Percentiles rank a stretch among this genome's conserved stretches.
phyloP scores from a whole-genome alignment of 2,888 invertebrate species.

The Drosophila silvestris region DNA sequence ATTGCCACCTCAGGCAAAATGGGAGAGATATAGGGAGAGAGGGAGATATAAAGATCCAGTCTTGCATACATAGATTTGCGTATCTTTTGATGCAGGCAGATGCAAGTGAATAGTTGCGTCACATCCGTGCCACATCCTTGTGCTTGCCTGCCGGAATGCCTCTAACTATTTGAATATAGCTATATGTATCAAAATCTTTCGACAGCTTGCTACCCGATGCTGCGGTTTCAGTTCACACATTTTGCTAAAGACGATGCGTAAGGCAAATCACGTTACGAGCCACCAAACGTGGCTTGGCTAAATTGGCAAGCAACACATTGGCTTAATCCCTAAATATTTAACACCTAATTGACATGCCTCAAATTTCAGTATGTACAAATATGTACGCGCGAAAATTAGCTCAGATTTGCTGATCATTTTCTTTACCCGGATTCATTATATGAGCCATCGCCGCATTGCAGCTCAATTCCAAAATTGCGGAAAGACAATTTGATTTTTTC shows the following conservation, averaged over 20 bases:
- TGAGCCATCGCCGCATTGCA: slow-evolving; percentile 2
- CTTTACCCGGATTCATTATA: slow-evolving; percentile 5
- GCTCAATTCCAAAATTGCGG: background rate
- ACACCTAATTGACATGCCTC: slow-evolving; percentile 57
- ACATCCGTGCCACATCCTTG: slow-evolving; percentile 14
- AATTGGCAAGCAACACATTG: slow-evolving; percentile 44
- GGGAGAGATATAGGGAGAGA: background rate
- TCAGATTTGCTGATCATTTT: background rate
- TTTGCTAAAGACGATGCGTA: slow-evolving; percentile 17
- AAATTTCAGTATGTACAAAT: background rate
- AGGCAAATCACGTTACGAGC: slow-evolving; percentile 14
- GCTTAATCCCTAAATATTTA: slow-evolving; percentile 24
- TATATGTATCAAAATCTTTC: slow-evolving; percentile 17
- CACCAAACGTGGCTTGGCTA: slow-evolving; percentile 10
- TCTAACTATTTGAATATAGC: slow-evolving; percentile 8
- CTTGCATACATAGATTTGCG: slow-evolving; percentile 53
- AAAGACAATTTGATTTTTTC: slow-evolving; percentile 17
- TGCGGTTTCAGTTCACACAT: slow-evolving; percentile 33
- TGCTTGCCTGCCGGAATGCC: slow-evolving; percentile 5
- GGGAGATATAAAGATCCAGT: background rate
- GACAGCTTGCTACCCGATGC: slow-evolving; percentile 21
- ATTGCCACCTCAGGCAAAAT: slow-evolving; percentile 4
- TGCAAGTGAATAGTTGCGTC: slow-evolving; percentile 42
- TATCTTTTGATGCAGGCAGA: slow-evolving; percentile 59
- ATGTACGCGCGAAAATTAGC: background rate